These are phyloP conservation scores for Pangasius macronema DNA, from an alignment of 2,797 vertebrate species.

Conservation along the genomic window DNA sequence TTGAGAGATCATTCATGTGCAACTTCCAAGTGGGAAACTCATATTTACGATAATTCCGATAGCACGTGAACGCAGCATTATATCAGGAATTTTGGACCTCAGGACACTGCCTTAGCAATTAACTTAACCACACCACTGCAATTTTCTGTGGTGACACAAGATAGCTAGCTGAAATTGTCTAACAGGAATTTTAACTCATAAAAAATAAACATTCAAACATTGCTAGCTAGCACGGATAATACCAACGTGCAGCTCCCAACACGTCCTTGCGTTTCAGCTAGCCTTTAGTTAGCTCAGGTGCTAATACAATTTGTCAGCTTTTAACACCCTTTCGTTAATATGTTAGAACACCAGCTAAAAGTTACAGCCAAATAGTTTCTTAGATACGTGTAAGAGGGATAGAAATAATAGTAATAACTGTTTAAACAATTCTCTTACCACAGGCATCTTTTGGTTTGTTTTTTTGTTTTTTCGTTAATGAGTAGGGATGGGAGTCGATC, in stretches of 20 bases:
- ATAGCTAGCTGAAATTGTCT: background rate
- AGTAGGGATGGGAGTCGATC: background rate
- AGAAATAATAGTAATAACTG: background rate
- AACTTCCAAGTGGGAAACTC: no score
- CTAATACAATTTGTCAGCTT: background rate
- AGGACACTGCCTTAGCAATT: background rate
- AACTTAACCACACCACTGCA: background rate
- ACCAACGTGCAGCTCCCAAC: background rate
- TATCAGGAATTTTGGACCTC: background rate
- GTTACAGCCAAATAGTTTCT: background rate
- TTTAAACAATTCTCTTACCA: background rate
- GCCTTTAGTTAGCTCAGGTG: no score
- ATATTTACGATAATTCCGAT: no score
- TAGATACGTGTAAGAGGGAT: background rate
- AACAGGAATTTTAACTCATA: background rate
- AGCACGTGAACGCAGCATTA: no score
- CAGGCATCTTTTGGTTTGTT: background rate
- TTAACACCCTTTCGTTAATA: background rate
- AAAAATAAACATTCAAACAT: background rate
- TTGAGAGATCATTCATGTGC: no score
- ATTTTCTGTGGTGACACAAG: background rate
- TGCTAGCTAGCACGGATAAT: background rate
- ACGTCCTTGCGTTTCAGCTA: background rate
- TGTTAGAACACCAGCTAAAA: background rate
- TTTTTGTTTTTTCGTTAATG: no score